Evolutionary conservation across 2,888 invertebrate species (phyloP), one percentile per base, ranked within the genome.

Genomic region (Agonopterix alstromeriana): DNA sequence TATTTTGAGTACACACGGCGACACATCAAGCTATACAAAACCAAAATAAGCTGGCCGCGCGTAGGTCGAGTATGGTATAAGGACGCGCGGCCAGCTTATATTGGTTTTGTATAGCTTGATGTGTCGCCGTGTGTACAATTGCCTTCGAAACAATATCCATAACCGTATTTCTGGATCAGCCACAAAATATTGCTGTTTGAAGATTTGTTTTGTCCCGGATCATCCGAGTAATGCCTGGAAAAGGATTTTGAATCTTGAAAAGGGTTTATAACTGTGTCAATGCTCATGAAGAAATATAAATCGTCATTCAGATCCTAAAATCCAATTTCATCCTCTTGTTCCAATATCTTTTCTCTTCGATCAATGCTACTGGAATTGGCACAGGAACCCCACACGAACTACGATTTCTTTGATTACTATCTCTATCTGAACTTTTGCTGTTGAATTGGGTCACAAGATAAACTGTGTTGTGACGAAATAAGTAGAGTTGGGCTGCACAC

Each of bases 351-450:
- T 35, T 12, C 9, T 36, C 27, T n/a, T 40, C 42, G 46, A 46
- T 46, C 42, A 46, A 38, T 35, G 47, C 38, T n/a, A 14, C 8
- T 14, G 40, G 8, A 47, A 36, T 43, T 36, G 35, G 36, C 36
- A n/a, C 47, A 10, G 35, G 27, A 10, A n/a, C 35, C 35, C 12
- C 36, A 43, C 36, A 36, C 17, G 17, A 46, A 46, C 45, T 43
- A 8, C 43, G 9, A 47, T 47, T 27, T 36, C 47, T 47, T 47
- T 47, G 42, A 47, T 47, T 43, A 43, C 47, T n/a, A 27, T 47
- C 36, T 43, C 35, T 36, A 42, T 47, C 36, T 17, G 10, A 47
- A 47, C 36, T 47, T 43, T 42, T 9, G 42, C 43, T 27, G 47
- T 43, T 43, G 10, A 17, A 47, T 47, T 47, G 47, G 47, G 47